phyloP scores from a whole-genome alignment of 2,113 vertebrate species.

The Deroptyus accipitrinus region DNA sequence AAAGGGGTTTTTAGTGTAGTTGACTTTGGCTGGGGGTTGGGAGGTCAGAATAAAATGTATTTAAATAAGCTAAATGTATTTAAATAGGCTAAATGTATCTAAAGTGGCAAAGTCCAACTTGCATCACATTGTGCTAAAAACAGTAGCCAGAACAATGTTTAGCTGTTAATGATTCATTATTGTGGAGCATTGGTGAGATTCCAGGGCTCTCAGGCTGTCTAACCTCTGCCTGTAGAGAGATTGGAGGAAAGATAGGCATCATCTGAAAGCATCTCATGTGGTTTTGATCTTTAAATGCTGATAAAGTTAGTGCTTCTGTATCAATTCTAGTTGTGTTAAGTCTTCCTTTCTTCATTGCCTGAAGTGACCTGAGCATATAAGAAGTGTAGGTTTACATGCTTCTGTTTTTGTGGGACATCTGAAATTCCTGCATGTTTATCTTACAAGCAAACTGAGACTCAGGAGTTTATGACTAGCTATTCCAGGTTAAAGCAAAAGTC shows the following conservation, averaged over 20 bases:
- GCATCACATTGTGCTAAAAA: background rate
- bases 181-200: background rate
- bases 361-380: background rate
- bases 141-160: conserved; percentile 14
- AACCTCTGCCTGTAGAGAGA: background rate
- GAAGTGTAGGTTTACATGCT: background rate
- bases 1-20: background rate
- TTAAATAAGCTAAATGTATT: conserved; percentile 15
- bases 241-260: background rate
- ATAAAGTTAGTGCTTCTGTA: background rate
- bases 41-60: conserved; percentile 16
- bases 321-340: background rate
- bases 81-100: conserved; percentile 23
- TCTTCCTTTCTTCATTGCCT: background rate
- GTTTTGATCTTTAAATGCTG: conserved; percentile 1
- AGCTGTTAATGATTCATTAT: conserved; percentile 42
- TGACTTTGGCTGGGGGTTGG: background rate
- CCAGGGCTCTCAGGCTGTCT: background rate
- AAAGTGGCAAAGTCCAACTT: background rate
- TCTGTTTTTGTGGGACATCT: background rate
- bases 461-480: background rate
- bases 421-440: background rate
- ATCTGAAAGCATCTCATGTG: background rate
- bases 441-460: background rate
- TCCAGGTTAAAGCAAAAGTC: background rate